Evolutionary conservation across 2,888 invertebrate genomes (phyloP).

Genomic region (Monochamus alternatus): DNA sequence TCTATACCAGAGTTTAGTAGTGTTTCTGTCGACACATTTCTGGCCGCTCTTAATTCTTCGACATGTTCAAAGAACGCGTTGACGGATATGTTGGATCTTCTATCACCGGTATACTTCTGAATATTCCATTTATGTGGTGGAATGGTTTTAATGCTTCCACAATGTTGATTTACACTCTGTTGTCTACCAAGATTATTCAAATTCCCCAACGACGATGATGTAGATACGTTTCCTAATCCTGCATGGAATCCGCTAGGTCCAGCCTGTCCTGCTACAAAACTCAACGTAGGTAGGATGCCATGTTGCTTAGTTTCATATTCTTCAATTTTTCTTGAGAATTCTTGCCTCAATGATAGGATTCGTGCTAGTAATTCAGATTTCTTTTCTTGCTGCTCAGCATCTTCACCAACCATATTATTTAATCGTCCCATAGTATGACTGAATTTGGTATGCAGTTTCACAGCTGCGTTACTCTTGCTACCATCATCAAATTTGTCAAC

Average conservation of each 20-base stretch:
- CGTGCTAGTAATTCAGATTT: not conserved
- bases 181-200: no score
- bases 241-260: not conserved
- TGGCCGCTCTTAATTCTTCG: slow-evolving; percentile 4
- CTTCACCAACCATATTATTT: not conserved
- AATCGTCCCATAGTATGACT: slow-evolving; percentile 3
- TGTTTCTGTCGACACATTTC: slow-evolving; percentile 13
- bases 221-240: not conserved
- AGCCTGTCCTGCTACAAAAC: not conserved
- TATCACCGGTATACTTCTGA: slow-evolving; percentile 25
- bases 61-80: slow-evolving; percentile 26
- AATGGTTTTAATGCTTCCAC: not conserved
- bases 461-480: slow-evolving; percentile 18
- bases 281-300: not conserved
- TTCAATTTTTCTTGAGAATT: not conserved
- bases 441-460: slow-evolving; percentile 18
- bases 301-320: not conserved
- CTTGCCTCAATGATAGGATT: not conserved
- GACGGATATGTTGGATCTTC: not conserved
- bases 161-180: no score
- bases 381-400: not conserved
- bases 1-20: slow-evolving; percentile 25
- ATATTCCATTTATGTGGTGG: slow-evolving; percentile 29
- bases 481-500: not conserved
- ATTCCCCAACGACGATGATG: not conserved